Evolutionary conservation across 2,113 vertebrate species (phyloP), one percentile per base, ranked within the genome.

Genomic region (Pontoporia blainvillei): DNA sequence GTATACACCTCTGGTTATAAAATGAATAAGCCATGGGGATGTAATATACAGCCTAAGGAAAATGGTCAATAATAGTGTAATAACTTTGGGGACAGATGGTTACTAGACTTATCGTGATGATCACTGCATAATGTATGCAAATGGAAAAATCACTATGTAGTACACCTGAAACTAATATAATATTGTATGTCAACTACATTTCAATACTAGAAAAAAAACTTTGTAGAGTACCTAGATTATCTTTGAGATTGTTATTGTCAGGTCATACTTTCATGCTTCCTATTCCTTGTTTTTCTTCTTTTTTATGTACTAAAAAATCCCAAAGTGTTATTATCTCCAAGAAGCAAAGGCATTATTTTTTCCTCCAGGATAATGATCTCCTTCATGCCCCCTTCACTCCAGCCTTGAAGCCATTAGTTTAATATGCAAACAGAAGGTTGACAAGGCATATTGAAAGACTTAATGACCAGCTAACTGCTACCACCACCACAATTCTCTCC

Each of bases 281-380:
- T 9, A 12, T 66, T 69, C 17, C 39, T 64, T 44, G n/a, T 23
- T 57, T 57, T 73, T 21, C 34, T 66, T 61, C 52, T 39, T 69
- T 64, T 61, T 41, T 39, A 62, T 46, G 2, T 2, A 49, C 8
- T 49, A 20, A 27, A 61, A 34, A 73, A 6, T 64, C 21, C 27
- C 25, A 61, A 86, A 34, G 9, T 12, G 1, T 21, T 75, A 15
- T 23, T 59, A 5, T n/a, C 15, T 34, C 5, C 25, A 95, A 69
- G 75, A 66, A 84, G 34, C 31, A 96, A 97, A 31, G 20, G 44
- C 61, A 95, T 94, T 44, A 64, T 95, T 89, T 69, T 96, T 88
- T 27, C 72, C 54, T 69, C 61, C n/a, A 64, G 90, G 72, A 79
- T 41, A 59, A 27, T 10, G 27, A 82, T 52, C 8, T 97, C 83